These are phyloP conservation scores for Sciurus carolinensis DNA, from an alignment of 2,797 vertebrate species.

Conservation along the genomic window DNA sequence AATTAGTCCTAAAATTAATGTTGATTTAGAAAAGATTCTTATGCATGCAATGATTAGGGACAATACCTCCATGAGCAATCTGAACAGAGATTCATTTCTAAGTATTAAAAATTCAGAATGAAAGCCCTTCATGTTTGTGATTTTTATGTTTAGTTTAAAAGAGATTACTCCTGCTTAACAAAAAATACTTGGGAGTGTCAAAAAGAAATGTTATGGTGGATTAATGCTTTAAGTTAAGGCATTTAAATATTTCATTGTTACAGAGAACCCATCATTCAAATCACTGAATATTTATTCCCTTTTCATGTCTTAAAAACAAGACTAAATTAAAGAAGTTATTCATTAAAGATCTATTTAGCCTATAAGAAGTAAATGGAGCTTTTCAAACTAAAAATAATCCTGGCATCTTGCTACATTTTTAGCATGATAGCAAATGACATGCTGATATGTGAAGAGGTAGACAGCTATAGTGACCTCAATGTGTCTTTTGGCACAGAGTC, in stretches of 20 bases:
- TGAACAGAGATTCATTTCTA: conserved; percentile 60
- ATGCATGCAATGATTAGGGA: conserved; percentile 1
- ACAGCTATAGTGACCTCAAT: conserved; percentile 64
- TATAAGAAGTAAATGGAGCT: conserved; percentile 74
- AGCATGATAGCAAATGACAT: conserved; percentile 73
- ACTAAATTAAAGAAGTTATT: conserved; percentile 74
- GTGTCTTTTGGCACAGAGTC: conserved; percentile 70
- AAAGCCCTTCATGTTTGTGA: conserved; percentile 51
- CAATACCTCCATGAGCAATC: conserved; percentile 9
- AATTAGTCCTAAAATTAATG: conserved; percentile 61
- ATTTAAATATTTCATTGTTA: conserved; percentile 82
- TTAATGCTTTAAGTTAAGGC: conserved; percentile 72
- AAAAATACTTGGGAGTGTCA: conserved; percentile 69
- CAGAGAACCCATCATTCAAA: conserved; percentile 73
- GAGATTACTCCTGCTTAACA: conserved; percentile 63
- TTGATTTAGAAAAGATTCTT: conserved; percentile 38
- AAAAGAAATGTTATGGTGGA: conserved; percentile 67
- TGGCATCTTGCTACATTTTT: conserved; percentile 73
- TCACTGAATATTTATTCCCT: conserved; percentile 74
- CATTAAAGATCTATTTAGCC: conserved; percentile 73
- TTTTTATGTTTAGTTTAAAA: conserved; percentile 62
- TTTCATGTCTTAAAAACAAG: conserved; percentile 73
- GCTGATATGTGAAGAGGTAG: conserved; percentile 50
- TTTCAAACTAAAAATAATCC: conserved; percentile 80
- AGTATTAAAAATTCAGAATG: conserved; percentile 68